A percentile compares a stretch with the other conserved stretches of the same genome.
These are phyloP conservation scores for Slavum lentiscoides DNA, from an alignment of 2,888 invertebrate species.

Conservation along the genomic window DNA sequence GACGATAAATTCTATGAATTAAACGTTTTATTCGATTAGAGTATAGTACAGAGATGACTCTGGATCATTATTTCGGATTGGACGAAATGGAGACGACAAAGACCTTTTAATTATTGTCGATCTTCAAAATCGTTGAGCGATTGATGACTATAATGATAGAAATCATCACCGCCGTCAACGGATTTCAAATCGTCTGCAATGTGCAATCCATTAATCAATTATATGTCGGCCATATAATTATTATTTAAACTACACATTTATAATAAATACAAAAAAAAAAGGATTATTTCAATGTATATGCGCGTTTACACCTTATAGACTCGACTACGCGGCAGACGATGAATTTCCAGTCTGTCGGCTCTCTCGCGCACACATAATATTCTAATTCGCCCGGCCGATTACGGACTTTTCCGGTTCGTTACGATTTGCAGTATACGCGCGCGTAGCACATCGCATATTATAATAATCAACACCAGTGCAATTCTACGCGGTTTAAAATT, in stretches of 20 bases:
- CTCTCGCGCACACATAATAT: conserved; percentile 21
- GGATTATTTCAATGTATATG: neutral
- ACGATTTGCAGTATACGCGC: neutral
- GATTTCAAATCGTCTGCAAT: no score
- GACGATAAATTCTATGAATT: no score
- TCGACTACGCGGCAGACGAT: conserved; percentile 20
- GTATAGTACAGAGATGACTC: no score
- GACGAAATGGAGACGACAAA: no score
- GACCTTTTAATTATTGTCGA: no score
- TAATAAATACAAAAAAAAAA: neutral
- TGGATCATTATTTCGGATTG: no score
- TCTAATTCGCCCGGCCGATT: conserved; percentile 46
- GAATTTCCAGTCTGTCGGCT: conserved; percentile 48
- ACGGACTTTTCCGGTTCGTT: conserved; percentile 50
- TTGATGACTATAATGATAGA: no score
- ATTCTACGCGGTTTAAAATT: conserved; percentile 36
- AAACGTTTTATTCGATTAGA: no score
- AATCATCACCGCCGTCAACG: no score
- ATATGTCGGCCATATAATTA: neutral
- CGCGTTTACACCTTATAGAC: neutral
- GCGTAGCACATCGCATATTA: neutral
- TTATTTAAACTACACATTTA: conserved; percentile 17
- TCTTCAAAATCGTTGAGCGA: no score
- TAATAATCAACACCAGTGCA: conserved; percentile 26
- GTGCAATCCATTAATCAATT: no score